A percentile compares a stretch with the other conserved stretches of the same genome.
These are phyloP conservation scores for Poicephalus gulielmi DNA, from an alignment of 2,113 vertebrate genomes.

Conservation along the genomic window DNA sequence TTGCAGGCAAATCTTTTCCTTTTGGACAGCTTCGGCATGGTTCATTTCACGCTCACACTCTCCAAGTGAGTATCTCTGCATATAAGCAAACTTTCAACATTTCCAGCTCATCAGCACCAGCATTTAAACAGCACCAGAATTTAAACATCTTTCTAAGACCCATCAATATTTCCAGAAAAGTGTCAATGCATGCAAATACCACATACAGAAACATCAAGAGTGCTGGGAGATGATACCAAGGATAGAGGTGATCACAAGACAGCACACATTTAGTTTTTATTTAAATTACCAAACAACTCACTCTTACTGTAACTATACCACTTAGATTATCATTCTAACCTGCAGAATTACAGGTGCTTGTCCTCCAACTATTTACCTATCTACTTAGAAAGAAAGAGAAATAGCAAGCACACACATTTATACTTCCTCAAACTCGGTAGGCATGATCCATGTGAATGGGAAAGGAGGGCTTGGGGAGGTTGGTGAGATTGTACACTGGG, in stretches of 20 bases:
- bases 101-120: constrained; percentile 40
- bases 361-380: constrained; percentile 50
- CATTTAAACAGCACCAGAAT: neutral
- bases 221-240: constrained; percentile 36
- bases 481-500: neutral
- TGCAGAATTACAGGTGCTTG: constrained; percentile 10
- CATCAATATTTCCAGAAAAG: constrained; percentile 23
- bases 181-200: constrained; percentile 59
- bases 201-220: constrained; percentile 24
- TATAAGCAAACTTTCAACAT: neutral
- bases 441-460: neutral
- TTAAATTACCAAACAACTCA: constrained; percentile 57
- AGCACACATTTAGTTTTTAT: constrained; percentile 57
- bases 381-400: constrained; percentile 52
- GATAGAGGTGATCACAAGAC: constrained; percentile 54
- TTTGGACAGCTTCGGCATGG: neutral
- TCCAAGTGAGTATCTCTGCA: neutral
- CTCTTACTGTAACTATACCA: constrained; percentile 64
- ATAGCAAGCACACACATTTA: constrained; percentile 53
- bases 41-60: neutral
- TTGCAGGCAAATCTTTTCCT: neutral
- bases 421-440: constrained; percentile 41
- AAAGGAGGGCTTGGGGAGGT: neutral
- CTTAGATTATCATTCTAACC: constrained; percentile 44
- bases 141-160: constrained; percentile 18